These are phyloP conservation scores for Morinoia aosen DNA, from an alignment of 2,888 invertebrate species.

Conservation along the genomic window DNA sequence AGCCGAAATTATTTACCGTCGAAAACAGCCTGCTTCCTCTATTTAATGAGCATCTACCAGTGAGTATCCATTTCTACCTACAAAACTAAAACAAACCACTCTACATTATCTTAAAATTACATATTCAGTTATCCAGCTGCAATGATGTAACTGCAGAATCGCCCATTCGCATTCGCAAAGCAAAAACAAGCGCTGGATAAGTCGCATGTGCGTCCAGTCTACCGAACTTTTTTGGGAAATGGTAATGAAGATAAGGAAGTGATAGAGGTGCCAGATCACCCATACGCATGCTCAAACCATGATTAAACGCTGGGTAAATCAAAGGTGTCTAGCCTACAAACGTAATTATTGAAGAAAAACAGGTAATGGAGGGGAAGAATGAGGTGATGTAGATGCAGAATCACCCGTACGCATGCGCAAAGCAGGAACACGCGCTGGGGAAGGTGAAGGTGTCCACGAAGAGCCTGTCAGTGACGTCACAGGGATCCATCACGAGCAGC, in stretches of 20 bases:
- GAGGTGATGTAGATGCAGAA: not conserved
- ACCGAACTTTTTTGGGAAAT: too few relatives aligned
- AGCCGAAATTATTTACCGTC: too few relatives aligned
- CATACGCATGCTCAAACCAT: not conserved
- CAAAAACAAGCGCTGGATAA: not conserved
- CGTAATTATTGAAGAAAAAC: too few relatives aligned
- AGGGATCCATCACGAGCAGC: slow-evolving; percentile 67
- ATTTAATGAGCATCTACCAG: too few relatives aligned
- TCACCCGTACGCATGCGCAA: slow-evolving; percentile 32
- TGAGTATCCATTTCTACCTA: too few relatives aligned
- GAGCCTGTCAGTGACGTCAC: slow-evolving; percentile 68
- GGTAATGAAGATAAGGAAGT: too few relatives aligned
- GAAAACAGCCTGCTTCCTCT: too few relatives aligned
- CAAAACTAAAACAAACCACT: too few relatives aligned
- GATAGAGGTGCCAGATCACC: too few relatives aligned
- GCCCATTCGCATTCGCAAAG: not conserved
- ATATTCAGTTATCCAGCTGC: not conserved
- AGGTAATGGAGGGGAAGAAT: not conserved
- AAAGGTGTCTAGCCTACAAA: too few relatives aligned
- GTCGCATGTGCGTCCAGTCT: not conserved
- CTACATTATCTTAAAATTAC: too few relatives aligned
- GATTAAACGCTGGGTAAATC: not conserved
- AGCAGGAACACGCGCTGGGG: slow-evolving; percentile 69
- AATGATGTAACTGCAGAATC: not conserved
- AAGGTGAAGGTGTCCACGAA: slow-evolving; percentile 69